Conservation (phyloP, 2,113 vertebrate genomes). For the Neolamprologus toae region DNA sequence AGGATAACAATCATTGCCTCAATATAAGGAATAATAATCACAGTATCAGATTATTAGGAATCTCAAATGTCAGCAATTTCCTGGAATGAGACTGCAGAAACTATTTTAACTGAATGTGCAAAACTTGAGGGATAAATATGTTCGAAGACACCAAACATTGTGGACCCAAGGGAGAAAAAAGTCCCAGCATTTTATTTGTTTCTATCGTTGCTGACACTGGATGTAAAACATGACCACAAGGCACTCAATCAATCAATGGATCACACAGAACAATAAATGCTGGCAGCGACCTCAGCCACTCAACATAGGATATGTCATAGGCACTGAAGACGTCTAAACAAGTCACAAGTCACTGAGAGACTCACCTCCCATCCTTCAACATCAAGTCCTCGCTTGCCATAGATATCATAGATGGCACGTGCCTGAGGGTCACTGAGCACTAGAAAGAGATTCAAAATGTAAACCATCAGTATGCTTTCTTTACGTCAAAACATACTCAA, state of each 20-base stretch:
- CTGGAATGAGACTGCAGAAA: not conserved
- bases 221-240: not conserved
- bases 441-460: conserved; percentile 37
- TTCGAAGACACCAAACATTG: not conserved
- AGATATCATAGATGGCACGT: conserved; percentile 97
- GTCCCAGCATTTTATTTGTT: not conserved
- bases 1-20: not conserved
- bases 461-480: not conserved
- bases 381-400: conserved; percentile 94
- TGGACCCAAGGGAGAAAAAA: not conserved
- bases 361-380: conserved; percentile 99
- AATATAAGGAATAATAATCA: not conserved
- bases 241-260: not conserved
- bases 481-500: not conserved
- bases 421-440: conserved; percentile 95
- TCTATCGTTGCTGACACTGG: not conserved
- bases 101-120: not conserved
- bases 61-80: not conserved
- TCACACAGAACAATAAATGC: not conserved
- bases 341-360: not conserved
- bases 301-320: not conserved
- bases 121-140: not conserved
- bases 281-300: not conserved
- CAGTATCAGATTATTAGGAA: not conserved
- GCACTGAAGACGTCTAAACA: not conserved